These are phyloP conservation scores for Toxostoma redivivum DNA, from an alignment of 2,113 vertebrate species.

Conservation along the genomic window DNA sequence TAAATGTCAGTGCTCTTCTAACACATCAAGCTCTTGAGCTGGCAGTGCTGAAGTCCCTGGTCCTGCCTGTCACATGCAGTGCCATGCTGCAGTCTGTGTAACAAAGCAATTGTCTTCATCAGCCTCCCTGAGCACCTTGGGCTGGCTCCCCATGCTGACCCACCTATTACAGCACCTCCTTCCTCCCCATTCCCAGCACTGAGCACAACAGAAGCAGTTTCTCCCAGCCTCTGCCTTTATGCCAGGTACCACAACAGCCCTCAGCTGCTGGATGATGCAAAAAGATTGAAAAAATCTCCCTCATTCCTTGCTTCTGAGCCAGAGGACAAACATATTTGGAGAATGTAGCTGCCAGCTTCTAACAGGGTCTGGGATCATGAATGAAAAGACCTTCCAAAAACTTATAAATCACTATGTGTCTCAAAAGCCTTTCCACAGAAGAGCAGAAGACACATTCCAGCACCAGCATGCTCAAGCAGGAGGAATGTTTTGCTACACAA, in stretches of 20 bases:
- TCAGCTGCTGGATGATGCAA: neutral
- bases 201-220: neutral
- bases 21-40: neutral
- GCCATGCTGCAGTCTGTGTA: neutral
- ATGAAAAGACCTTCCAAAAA: neutral
- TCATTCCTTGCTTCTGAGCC: neutral
- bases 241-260: neutral
- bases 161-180: neutral
- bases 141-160: neutral
- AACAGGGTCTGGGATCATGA: neutral
- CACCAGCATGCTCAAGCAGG: neutral
- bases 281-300: neutral
- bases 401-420: neutral
- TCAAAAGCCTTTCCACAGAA: neutral
- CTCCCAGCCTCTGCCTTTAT: neutral
- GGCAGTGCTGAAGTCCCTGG: neutral
- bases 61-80: neutral
- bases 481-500: neutral
- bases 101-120: accelerated
- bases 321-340: neutral
- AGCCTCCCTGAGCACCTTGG: neutral
- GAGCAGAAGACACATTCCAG: neutral
- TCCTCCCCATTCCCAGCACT: neutral
- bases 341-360: neutral
- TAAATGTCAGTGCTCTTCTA: neutral